These are phyloP conservation scores for Sminthopsis crassicaudata DNA, from an alignment of 2,113 vertebrate species.

Conservation along the genomic window DNA sequence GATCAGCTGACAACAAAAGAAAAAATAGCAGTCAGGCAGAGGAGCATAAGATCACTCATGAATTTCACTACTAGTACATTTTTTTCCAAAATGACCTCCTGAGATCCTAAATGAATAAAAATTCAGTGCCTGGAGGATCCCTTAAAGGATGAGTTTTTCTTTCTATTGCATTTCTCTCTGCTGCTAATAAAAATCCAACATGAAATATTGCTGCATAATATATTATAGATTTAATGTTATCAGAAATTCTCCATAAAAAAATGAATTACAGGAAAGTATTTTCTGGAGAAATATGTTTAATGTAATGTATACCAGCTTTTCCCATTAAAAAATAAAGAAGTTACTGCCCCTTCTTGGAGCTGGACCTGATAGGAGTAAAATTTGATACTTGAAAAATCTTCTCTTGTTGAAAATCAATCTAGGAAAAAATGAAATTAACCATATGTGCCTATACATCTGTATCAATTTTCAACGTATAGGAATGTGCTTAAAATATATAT, in stretches of 20 bases:
- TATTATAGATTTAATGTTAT: neutral
- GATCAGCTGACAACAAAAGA: neutral
- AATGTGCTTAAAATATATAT: neutral
- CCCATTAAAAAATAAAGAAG: neutral
- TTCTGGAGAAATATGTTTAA: conserved; percentile 20
- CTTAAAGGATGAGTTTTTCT: neutral
- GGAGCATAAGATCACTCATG: neutral
- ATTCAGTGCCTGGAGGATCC: neutral
- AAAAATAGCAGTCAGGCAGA: neutral
- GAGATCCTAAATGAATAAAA: conserved; percentile 16
- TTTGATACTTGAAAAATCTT: conserved; percentile 21
- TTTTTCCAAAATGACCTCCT: neutral
- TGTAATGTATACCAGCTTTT: neutral
- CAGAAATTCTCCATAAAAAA: conserved; percentile 16
- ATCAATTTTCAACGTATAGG: neutral
- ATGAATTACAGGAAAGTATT: conserved; percentile 20
- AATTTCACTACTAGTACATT: neutral
- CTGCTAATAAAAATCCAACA: conserved; percentile 18
- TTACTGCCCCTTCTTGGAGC: neutral
- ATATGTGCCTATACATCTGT: too few relatives aligned
- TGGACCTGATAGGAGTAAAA: neutral
- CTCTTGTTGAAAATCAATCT: conserved; percentile 9
- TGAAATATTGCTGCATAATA: conserved; percentile 9
- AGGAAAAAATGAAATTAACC: conserved; percentile 7
- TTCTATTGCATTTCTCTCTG: neutral